Conservation (phyloP, 2,113 vertebrate species). For the Notothenia coriiceps region DNA sequence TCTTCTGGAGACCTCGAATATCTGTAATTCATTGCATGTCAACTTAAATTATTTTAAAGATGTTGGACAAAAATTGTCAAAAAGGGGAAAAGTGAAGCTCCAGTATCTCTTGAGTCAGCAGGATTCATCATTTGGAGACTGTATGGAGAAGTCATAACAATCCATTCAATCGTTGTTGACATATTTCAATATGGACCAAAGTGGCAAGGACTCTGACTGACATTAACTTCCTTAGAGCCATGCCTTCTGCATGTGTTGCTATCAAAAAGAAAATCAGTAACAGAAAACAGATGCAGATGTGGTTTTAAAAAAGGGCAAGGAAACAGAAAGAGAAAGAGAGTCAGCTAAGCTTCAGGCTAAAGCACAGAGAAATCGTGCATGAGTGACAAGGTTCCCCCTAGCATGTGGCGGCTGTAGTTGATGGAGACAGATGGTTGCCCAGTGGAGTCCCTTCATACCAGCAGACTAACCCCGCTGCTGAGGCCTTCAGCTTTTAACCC, state of each 20-base stretch:
- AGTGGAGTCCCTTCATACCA: slow-evolving; percentile 64
- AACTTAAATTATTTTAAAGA: background rate
- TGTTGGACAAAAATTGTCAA: too few species aligned
- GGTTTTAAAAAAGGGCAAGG: slow-evolving; percentile 3
- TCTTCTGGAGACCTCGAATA: background rate
- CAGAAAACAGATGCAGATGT: slow-evolving; percentile 18
- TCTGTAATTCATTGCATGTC: background rate
- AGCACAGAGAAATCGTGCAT: slow-evolving; percentile 51
- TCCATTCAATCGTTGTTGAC: background rate
- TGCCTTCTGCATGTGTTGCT: background rate
- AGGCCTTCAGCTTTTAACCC: slow-evolving; percentile 71
- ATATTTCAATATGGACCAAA: slow-evolving; percentile 10
- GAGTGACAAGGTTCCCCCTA: slow-evolving; percentile 51
- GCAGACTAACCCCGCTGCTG: slow-evolving; percentile 51
- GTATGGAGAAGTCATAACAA: background rate
- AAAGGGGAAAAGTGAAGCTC: background rate
- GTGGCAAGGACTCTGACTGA: background rate
- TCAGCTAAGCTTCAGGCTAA: slow-evolving; percentile 19
- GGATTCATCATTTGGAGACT: background rate
- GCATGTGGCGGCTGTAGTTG: slow-evolving; percentile 46
- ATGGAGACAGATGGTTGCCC: slow-evolving; percentile 73
- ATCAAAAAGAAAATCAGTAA: slow-evolving; percentile 2
- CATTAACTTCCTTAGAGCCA: background rate
- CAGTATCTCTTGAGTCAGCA: background rate
- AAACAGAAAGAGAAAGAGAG: background rate